Conservation (phyloP, 2,888 invertebrate species). For the Palloptera scutellata region DNA sequence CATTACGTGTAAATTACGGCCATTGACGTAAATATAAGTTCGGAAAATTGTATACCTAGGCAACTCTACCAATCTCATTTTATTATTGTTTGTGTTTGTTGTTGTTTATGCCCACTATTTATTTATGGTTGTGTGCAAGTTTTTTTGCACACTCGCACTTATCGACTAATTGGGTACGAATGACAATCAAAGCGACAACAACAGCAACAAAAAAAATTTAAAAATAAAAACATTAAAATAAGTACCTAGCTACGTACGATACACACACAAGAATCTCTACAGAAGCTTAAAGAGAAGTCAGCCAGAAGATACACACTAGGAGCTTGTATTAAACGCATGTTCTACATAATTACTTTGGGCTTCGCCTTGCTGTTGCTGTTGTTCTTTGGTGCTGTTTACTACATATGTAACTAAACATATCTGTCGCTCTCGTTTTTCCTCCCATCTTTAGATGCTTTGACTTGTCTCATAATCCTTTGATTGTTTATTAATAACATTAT, state of each 20-base stretch:
- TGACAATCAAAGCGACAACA: constrained; percentile 55
- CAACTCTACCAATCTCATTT: background rate
- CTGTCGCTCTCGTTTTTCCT: background rate
- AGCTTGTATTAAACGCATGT: constrained; percentile 43
- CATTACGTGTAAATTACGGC: no score
- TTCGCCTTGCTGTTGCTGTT: constrained; percentile 36
- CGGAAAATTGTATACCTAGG: no score
- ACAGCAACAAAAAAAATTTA: constrained; percentile 39
- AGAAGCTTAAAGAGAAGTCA: background rate
- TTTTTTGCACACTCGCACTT: constrained; percentile 63
- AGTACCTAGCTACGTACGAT: background rate
- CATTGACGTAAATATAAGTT: no score
- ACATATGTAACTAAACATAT: background rate
- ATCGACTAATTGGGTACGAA: constrained; percentile 64
- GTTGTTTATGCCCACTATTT: constrained; percentile 39
- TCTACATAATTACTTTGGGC: constrained; percentile 63
- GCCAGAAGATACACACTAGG: background rate
- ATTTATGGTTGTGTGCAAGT: constrained; percentile 63
- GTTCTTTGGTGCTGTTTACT: background rate
- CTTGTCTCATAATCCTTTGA: constrained; percentile 23
- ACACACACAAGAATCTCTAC: no score
- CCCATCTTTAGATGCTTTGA: background rate
- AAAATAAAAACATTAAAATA: constrained; percentile 8
- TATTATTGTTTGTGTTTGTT: background rate
- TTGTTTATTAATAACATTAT: constrained; percentile 15